phyloP scores from a whole-genome alignment of 2,113 vertebrate species.

The Platanista minor region DNA sequence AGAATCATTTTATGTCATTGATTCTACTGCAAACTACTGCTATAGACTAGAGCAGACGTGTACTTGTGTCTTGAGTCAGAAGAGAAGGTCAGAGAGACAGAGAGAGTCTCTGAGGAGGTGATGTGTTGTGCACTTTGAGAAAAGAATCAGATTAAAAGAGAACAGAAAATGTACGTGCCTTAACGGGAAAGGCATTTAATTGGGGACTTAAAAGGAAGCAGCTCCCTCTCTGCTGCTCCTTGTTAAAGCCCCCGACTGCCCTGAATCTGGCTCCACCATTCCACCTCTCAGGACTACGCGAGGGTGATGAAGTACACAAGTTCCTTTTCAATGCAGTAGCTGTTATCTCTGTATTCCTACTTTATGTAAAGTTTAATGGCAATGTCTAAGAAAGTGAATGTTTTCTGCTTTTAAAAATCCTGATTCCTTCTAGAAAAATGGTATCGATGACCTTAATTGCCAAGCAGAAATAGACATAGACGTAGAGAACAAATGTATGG shows the following conservation, averaged over 20 bases:
- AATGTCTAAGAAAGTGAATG: not conserved
- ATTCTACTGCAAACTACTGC: constrained; percentile 33
- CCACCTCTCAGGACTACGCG: not conserved
- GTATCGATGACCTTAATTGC: too few relatives aligned
- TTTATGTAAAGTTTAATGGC: not conserved
- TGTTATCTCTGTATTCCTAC: not conserved
- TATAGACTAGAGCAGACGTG: not conserved
- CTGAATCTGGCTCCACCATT: not conserved
- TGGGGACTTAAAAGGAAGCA: not conserved
- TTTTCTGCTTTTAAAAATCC: constrained; percentile 39
- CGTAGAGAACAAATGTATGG: too few relatives aligned
- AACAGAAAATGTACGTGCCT: not conserved
- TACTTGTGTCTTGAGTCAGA: not conserved
- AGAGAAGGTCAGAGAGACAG: not conserved
- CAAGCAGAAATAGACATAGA: too few relatives aligned
- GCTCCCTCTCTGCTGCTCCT: not conserved
- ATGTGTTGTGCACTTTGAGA: not conserved
- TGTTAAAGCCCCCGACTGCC: not conserved
- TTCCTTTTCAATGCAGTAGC: not conserved
- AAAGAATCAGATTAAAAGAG: not conserved
- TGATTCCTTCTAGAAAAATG: constrained; percentile 39
- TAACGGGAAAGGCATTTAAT: not conserved
- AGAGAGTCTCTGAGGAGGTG: not conserved
- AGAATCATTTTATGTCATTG: constrained; percentile 48
- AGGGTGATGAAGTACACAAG: not conserved